Evolutionary conservation across 2,797 vertebrate genomes (phyloP), one percentile per base, ranked within the genome.

Genomic region (Crocidura indochinensis): DNA sequence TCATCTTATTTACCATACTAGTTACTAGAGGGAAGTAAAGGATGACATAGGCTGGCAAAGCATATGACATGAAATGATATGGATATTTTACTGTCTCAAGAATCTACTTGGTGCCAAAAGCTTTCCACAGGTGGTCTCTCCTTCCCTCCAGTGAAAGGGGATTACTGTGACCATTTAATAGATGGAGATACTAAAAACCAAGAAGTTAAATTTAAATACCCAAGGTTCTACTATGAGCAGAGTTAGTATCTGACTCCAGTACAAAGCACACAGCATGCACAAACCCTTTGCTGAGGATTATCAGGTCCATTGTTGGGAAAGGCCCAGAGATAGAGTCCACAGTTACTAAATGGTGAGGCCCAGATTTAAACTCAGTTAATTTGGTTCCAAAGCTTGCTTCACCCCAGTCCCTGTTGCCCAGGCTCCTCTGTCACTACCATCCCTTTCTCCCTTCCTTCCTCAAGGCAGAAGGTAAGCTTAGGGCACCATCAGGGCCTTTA

Each of bases 251-350:
- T 60, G 62, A 47, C n/a, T 31, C 38, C 53, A 53, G 44, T 14
- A 46, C 38, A 7, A 15, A 15, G 22, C 0, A 4, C 17, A 0
- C 1, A 4, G 62, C 15, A 11, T 46, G 44, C 19, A 22, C 68
- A 10, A 49, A 64, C 29, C 46, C 74, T 82, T 0, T 14, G 44
- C 51, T 9, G 7, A 31, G 67, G 9, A 9, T 19, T 14, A 20
- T 27, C 6, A 4, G 31, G 24, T 46, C 9, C 56, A 56, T 29
- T 29, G 31, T 53, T 49, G 46, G 53, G 31, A 11, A 38, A 51
- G 17, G 46, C 65, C 64, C 79, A 46, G 65, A 81, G 71, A 64
- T 2, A 0, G 24, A 49, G 65, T 9, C 44, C 51, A 19, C 8
- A 51, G 6, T 31, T 31, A 60, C n/a, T 11, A 74, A 72, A 60